Evolutionary conservation across 2,113 vertebrate species (phyloP), one percentile per base, ranked within the genome.

Genomic region (Xenopus laevis): DNA sequence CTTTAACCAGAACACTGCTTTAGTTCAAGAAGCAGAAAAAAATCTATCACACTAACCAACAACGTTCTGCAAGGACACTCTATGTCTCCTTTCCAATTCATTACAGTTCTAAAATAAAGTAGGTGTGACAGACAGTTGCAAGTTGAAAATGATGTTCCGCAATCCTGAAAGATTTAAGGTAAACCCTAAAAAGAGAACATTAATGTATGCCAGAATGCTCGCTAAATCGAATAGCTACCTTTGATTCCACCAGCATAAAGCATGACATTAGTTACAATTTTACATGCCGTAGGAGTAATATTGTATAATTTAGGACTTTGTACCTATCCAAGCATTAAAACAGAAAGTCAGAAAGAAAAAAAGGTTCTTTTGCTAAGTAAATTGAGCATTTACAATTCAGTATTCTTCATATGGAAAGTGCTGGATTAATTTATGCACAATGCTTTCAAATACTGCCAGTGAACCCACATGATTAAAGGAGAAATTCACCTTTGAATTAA

Each of bases 51-150:
- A 13, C 47, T 76, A 45, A 44, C 45, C 57, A 57, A 40, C 58
- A 23, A n/a, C 45, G 59, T 76, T 55, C 62, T 63, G 63, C 73
- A 76, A 76, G 73, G 73, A 76, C 73, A 76, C 66, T 76, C 66
- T 30, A 55, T 45, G 21, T 68, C 73, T 76, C 59, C 73, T 69
- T 62, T 63, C 30, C 73, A 69, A 76, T 76, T 69, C 58, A 69
- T 76, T 69, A 63, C 30, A 18, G 66, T 63, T 63, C 55, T 76
- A 76, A 76, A 76, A 69, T 76, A 76, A 76, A 76, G 66, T 59
- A 76, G 59, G 65, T 76, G 73, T 76, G 73, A 76, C 73, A 76
- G 66, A 76, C 67, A 69, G 65, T 69, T 53, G 46, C 21, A 45
- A 63, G 73, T 46, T 16, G 66, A 62, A 57, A 69, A 63, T 69